These are phyloP conservation scores for Aldabrachelys gigantea DNA, from an alignment of 2,113 vertebrate species.

Conservation along the genomic window DNA sequence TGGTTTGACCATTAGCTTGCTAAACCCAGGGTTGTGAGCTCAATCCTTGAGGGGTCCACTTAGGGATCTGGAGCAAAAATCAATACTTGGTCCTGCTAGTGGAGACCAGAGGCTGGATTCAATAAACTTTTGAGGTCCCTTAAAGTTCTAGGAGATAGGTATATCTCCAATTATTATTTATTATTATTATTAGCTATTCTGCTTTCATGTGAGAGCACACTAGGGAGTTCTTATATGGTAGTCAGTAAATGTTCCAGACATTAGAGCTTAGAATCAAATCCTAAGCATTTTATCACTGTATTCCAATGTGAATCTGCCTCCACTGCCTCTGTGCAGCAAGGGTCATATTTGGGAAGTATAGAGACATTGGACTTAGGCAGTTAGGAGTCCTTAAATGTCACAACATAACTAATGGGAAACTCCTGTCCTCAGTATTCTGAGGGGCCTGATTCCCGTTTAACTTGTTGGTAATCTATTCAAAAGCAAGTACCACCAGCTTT, in stretches of 20 bases:
- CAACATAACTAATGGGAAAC: constrained; percentile 35
- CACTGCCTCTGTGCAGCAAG: accelerated
- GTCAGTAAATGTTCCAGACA: constrained; percentile 14
- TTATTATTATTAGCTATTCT: background rate
- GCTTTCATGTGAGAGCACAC: constrained; percentile 6
- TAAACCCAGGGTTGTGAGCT: too few species aligned
- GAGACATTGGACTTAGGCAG: constrained; percentile 51
- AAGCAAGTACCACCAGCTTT: background rate
- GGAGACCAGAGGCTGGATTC: too few species aligned
- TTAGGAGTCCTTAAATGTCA: constrained; percentile 57
- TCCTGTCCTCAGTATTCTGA: constrained; percentile 56
- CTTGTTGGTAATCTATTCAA: background rate
- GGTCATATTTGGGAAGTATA: constrained; percentile 55
- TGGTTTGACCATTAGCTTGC: too few species aligned
- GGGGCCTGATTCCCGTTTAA: background rate
- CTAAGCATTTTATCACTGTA: background rate
- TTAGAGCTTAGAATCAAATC: constrained; percentile 32
- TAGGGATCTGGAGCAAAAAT: too few species aligned
- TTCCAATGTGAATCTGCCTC: background rate
- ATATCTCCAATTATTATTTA: too few species aligned
- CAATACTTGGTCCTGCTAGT: too few species aligned
- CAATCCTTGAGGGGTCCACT: too few species aligned
- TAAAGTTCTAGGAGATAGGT: too few species aligned
- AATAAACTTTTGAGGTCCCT: too few species aligned
- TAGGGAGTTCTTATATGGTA: constrained; percentile 29